phyloP scores from a whole-genome alignment of 1,140 invertebrate genomes.

The Tetranychus urticae region DNA sequence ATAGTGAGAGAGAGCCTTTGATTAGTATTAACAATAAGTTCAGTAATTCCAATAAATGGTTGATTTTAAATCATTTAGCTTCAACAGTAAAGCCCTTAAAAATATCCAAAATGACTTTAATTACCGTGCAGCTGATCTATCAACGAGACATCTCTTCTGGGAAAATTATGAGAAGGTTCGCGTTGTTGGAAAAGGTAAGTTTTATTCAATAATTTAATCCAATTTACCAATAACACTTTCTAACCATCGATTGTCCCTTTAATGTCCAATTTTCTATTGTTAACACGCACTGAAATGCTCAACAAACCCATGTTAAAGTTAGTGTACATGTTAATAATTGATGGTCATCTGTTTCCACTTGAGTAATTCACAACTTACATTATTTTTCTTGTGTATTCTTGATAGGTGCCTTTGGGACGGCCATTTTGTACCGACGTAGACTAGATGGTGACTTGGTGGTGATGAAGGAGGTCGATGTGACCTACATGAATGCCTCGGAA shows the following conservation, averaged over 20 bases:
- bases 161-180: conserved; percentile 32
- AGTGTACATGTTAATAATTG: too few relatives aligned
- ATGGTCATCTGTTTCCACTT: too few relatives aligned
- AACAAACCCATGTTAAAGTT: too few relatives aligned
- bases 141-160: neutral
- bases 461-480: conserved; percentile 48
- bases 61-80: neutral
- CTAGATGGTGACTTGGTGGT: conserved; percentile 39
- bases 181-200: conserved; percentile 32
- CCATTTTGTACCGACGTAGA: conserved; percentile 39
- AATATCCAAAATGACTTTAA: neutral
- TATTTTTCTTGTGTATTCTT: neutral
- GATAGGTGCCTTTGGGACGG: conserved; percentile 44
- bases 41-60: neutral
- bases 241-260: neutral
- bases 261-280: neutral
- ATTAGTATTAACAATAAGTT: too few relatives aligned
- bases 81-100: neutral
- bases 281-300: too few relatives aligned
- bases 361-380: neutral
- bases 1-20: too few relatives aligned
- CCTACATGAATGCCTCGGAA: conserved; percentile 38
- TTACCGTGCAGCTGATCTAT: neutral
- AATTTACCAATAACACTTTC: neutral
- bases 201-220: neutral